A percentile compares a stretch with the other conserved stretches of the same genome.
These are phyloP conservation scores for Dendrolimus punctatus DNA, from an alignment of 1,140 invertebrate species.

Conservation along the genomic window DNA sequence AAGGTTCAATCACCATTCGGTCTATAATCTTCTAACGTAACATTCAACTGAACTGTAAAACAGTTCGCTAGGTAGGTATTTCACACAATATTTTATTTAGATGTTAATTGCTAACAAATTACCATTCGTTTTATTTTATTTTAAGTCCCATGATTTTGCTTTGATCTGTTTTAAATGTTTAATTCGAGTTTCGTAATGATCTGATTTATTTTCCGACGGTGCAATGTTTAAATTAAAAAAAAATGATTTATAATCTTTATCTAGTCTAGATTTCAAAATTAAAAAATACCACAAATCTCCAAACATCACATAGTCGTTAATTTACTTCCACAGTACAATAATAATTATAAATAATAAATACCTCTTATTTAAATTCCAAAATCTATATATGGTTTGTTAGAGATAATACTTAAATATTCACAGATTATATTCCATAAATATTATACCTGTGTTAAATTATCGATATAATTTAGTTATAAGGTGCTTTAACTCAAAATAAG, in stretches of 20 bases:
- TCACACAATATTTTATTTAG: slow-evolving; percentile 48
- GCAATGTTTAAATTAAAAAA: slow-evolving; percentile 23
- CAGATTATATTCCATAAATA: slow-evolving; percentile 14
- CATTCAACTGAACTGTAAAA: slow-evolving; percentile 38
- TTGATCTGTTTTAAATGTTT: slow-evolving; percentile 67
- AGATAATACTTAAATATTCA: slow-evolving; percentile 36
- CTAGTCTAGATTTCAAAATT: slow-evolving; percentile 30
- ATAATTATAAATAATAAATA: slow-evolving; percentile 29
- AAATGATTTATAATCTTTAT: slow-evolving; percentile 3
- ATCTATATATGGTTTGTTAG: slow-evolving; percentile 60
- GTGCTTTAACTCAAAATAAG: slow-evolving; percentile 58
- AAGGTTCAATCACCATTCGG: no score
- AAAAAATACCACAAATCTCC: slow-evolving; percentile 21
- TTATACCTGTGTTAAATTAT: slow-evolving; percentile 33
- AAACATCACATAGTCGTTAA: slow-evolving; percentile 38
- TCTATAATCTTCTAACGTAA: slow-evolving; percentile 4
- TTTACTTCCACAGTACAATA: slow-evolving; percentile 40
- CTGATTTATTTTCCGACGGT: slow-evolving; percentile 48
- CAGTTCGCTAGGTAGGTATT: slow-evolving; percentile 55
- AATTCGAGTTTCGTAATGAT: slow-evolving; percentile 35
- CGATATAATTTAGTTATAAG: slow-evolving; percentile 47
- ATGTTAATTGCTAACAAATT: slow-evolving; percentile 53
- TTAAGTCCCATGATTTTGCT: slow-evolving; percentile 69
- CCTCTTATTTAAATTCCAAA: slow-evolving; percentile 61
- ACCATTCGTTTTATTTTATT: slow-evolving; percentile 49